Base-by-base conservation (phyloP, 2,888 invertebrate species). In the Carpatolechia fugitivella region DNA sequence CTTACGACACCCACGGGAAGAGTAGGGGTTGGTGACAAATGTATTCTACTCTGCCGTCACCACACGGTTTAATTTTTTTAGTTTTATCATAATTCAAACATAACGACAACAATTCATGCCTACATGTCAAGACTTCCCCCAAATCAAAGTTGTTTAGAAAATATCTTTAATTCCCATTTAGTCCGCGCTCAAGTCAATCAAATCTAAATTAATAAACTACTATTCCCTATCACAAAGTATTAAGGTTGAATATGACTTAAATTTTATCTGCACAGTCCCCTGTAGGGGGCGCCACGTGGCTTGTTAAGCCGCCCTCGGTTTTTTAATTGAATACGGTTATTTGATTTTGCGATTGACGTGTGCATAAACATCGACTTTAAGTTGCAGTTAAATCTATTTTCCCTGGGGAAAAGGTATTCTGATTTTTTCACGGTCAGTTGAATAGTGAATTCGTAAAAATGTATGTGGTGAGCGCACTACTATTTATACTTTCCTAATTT, bases 281-380 rank as follows among this genome's bases (percentile, higher is more conserved):
- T 52, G 57, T 56, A 60, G 76, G 75, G 78, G 76, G 65, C 68
- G 82, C 70, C 87, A 84, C 87, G 87, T 82, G 86, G 11, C 84
- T 79, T 81, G 81, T 85, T 85, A 85, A 62, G 60, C 63, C 71
- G 63, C 76, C 83, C 80, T 75, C 72, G 68, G 69, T 73, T 74
- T 74, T 80, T 82, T 85, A 86, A 87, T 85, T 86, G 85, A 84
- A 80, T 78, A 78, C 81, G 84, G 73, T 80, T 82, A 82, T 85
- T 85, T 85, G 83, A 80, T 76, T 82, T 77, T 74, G 73, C 77
- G 81, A 82, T 84, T 82, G 87, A 83, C 80, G 79, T 80, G 58
- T 50, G 52, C 44, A 55, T 44, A 52, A 55, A 55, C 52, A 55
- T 10, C 7, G 18, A 16, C 16, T 49, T n/a, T 51, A 8, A 51